Evolutionary conservation across 1,140 invertebrate genomes (phyloP).

Genomic region (Brachionus plicatilis): DNA sequence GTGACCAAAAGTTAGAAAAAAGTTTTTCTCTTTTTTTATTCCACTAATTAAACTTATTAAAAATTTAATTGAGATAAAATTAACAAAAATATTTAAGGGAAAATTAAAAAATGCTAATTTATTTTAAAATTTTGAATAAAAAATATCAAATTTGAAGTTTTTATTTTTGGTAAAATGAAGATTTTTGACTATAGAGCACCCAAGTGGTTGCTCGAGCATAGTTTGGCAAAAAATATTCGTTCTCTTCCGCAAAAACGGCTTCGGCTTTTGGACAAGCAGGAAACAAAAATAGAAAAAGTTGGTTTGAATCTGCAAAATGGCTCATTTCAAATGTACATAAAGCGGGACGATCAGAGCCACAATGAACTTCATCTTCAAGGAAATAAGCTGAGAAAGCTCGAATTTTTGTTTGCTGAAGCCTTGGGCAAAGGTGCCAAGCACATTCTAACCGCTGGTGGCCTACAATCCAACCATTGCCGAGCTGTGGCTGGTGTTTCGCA

Average conservation of each 20-base stretch:
- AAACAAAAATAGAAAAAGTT: background rate
- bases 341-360: conserved; percentile 37
- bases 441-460: conserved; percentile 48
- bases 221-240: background rate
- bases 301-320: background rate
- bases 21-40: background rate
- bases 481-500: conserved; percentile 45
- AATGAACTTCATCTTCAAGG: background rate
- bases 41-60: background rate
- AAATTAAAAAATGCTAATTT: background rate
- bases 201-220: conserved; percentile 7
- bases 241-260: background rate
- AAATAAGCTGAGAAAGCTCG: conserved; percentile 49
- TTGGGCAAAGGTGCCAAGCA: conserved; percentile 43
- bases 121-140: background rate
- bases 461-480: conserved; percentile 51
- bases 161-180: background rate
- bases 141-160: background rate
- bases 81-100: background rate
- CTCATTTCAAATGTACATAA: background rate
- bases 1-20: background rate
- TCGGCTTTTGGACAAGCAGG: background rate
- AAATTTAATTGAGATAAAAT: background rate
- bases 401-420: conserved; percentile 50
- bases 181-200: background rate